Evolutionary conservation across 2,113 vertebrate genomes (phyloP), one percentile per base, ranked within the genome.

Genomic region (Microcebus tavaratra): DNA sequence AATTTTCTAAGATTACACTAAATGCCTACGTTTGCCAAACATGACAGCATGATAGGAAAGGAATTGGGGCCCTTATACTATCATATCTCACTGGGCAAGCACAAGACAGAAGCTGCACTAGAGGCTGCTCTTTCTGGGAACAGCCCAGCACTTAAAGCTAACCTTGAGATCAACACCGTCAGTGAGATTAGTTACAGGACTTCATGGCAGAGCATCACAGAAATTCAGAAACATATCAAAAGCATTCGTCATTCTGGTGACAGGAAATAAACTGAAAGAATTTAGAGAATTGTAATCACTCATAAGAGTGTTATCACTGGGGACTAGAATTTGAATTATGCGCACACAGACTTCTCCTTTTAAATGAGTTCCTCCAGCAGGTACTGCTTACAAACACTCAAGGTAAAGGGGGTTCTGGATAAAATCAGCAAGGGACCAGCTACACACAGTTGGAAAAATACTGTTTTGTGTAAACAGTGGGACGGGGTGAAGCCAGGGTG

Each of bases 221-320:
- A 97, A 94, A 96, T 48, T 61, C 96, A 96, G 95, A 78, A 89
- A 68, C 76, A 1, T 95, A 94, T 95, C 96, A 96, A 85, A 96
- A 96, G 95, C 96, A 95, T 96, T 95, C 9, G 21, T 98, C 96
- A 98, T 78, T 92, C 92, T 55, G 76, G 65, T 70, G 84, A 90
- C 72, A 94, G 90, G 92, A 97, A 97, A 92, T 88, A 76, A 87
- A 72, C 63, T 53, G 29, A 81, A 97, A 95, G 97, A 97, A 97
- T 98, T 96, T 93, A 63, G 94, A 97, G 96, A 97, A 98, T 94
- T 95, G 91, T 95, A 96, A 65, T 97, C 95, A 92, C 95, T 96
- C 85, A 72, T 79, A 96, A 97, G 72, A 92, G 70, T 0, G 65
- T 97, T 95, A 97, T 98, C 96, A 70, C 4, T 91, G 90, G 81